Base-by-base conservation (phyloP, 2,113 vertebrate species). In the Aspidoscelis tigris region DNA sequence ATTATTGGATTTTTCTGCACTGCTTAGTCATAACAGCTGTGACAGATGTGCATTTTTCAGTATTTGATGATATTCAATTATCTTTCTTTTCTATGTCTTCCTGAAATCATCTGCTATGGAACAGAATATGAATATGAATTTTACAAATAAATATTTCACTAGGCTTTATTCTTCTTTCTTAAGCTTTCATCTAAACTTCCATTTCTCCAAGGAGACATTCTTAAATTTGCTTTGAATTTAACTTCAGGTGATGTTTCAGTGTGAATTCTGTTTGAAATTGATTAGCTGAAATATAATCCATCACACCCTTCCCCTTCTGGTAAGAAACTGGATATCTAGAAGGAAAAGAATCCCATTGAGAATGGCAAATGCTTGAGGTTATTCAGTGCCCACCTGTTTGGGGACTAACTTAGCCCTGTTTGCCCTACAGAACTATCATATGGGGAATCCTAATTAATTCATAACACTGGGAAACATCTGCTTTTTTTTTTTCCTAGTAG, bases 391-490 rank as follows among this genome's bases (percentile, higher is more conserved):
- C 61, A 78, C 20, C 55, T 64, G 7, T 78, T 21, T 3, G 33
- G 47, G 41, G 22, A 26, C 22, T 7, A 24, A 50, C 43, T 10
- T 43, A 47, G 2, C 22, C 43, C 9, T 24, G 10, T 44, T 74
- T 74, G 72, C 10, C 43, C 47, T 75, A 33, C 7, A 21, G 18
- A 41, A 39, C 50, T 24, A 76, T 26, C n/a, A 76, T n/a, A 41
- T 78, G 76, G 33, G 18, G 14, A 73, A 43, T 78, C 10, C 43
- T 53, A 76, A 24, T 74, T 33, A 33, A 73, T 73, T 66, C 75
- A 50, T 86, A 84, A 82, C 22, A 18, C 1, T 87, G 69, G 22
- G 8, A 71, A 81, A 87, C 84, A 43, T 44, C 69, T 7, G 33
- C 24, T 10, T 66, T 79, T 58, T 47, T 66, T 79, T 58, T 47